phyloP scores from a whole-genome alignment of 2,888 invertebrate genomes.

The Cacoxenus indagator region DNA sequence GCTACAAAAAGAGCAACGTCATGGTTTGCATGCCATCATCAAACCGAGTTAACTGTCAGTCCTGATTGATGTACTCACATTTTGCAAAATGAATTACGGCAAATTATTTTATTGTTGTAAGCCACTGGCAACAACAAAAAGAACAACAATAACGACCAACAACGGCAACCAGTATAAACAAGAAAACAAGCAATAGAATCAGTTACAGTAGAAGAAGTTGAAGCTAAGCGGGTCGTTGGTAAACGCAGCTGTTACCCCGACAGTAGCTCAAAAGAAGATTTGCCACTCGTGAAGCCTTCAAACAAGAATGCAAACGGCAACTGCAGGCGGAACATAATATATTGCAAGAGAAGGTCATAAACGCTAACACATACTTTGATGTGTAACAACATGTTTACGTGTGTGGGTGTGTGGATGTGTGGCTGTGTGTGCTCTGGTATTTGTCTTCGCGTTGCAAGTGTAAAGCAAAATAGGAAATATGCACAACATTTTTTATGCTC shows the following conservation, averaged over 20 bases:
- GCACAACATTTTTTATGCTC: background rate
- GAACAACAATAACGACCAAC: background rate
- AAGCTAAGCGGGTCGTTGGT: background rate
- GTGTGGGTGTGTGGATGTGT: background rate
- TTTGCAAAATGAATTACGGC: constrained; percentile 18
- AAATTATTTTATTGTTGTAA: constrained; percentile 15
- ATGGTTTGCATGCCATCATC: background rate
- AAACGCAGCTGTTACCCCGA: background rate
- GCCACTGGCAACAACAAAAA: background rate
- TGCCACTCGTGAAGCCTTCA: no score
- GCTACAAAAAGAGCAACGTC: background rate
- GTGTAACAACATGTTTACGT: background rate
- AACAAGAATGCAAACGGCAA: no score
- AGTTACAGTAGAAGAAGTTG: background rate
- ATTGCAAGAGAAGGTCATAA: background rate
- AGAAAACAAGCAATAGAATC: background rate
- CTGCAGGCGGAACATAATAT: no score
- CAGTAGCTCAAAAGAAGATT: background rate
- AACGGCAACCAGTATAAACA: no score
- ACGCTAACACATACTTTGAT: background rate
- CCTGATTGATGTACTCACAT: constrained; percentile 17
- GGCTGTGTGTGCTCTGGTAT: no score
- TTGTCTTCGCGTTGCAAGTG: background rate
- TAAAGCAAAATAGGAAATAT: background rate
- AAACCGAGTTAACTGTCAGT: background rate